A percentile compares a stretch with the other conserved stretches of the same genome.
These are phyloP conservation scores for Malacosoma neustria DNA, from an alignment of 2,888 invertebrate species.

Conservation along the genomic window DNA sequence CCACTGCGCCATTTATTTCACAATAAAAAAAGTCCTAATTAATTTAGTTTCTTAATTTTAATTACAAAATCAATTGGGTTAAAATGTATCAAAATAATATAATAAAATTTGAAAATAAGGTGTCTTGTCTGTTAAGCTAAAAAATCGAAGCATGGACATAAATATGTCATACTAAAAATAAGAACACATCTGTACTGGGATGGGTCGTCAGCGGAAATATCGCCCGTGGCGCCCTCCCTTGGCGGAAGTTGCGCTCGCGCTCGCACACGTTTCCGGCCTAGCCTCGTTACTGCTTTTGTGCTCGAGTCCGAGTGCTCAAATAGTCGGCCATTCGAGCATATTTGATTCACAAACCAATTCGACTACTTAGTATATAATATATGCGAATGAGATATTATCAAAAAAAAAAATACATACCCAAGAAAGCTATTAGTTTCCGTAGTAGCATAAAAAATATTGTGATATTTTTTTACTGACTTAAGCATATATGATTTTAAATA, in stretches of 20 bases:
- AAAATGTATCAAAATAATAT: no score
- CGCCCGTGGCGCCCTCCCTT: constrained; percentile 33
- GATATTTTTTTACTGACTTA: no score
- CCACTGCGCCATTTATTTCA: no score
- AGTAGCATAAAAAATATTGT: no score
- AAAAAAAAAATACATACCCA: no score
- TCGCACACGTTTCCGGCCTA: constrained; percentile 45
- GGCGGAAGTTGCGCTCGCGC: constrained; percentile 37
- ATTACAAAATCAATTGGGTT: no score
- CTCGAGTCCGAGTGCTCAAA: not conserved
- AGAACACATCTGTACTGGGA: not conserved
- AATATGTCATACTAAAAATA: not conserved
- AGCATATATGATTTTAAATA: no score
- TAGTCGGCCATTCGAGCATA: not conserved
- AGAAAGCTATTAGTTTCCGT: no score
- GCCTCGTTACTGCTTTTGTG: constrained; percentile 52
- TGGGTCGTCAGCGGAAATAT: constrained; percentile 36
- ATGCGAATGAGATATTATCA: not conserved
- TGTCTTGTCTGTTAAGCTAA: no score
- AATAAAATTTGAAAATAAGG: no score
- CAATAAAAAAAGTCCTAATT: no score
- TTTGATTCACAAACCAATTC: not conserved
- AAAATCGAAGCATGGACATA: not conserved
- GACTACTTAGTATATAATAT: not conserved
- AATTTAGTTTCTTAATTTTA: no score